Base-by-base conservation (phyloP, 1,140 invertebrate genomes). In the Aleiodes sp. region DNA sequence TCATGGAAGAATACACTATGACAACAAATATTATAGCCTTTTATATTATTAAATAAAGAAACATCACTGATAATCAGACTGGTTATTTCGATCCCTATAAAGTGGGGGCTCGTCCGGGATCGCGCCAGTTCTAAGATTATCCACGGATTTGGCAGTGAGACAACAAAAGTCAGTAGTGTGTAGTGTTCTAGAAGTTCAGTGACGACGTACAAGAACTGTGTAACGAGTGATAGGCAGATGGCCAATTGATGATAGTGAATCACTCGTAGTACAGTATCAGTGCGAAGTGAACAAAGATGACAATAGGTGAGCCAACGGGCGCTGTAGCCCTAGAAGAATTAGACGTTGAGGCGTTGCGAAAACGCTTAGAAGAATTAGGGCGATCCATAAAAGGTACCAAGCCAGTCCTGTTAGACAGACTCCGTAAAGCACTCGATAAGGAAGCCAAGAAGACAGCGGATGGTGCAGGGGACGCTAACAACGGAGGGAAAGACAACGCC, bases 21-120 rank as follows among this genome's bases (percentile, higher is more conserved):
- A n/a, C n/a, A n/a, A n/a, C n/a, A n/a, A n/a, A n/a, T n/a, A n/a
- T n/a, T n/a, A n/a, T n/a, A n/a, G n/a, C n/a, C n/a, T n/a, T n/a
- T n/a, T n/a, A n/a, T n/a, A n/a, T n/a, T n/a, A n/a, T n/a, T n/a
- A n/a, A n/a, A n/a, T n/a, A n/a, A n/a, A n/a, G n/a, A n/a, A n/a
- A n/a, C n/a, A n/a, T n/a, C n/a, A n/a, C n/a, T n/a, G n/a, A n/a
- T n/a, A n/a, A n/a, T 35, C 31, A 10, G 31, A 35, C 4, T 35
- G 4, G 10, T 41, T 63, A 41, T 39, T 29, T 41, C 12, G 8
- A 37, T 37, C 39, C 62, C 62, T 64, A 64, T 35, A 64, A 16
- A 46, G 31, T 46, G 63, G 63, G 63, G 63, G 39, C 39, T 65
- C 63, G 41, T 46, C 63, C 63, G 63, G 63, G 62, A 65, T 64